phyloP scores from a whole-genome alignment of 2,113 vertebrate genomes.

The Garra rufa region DNA sequence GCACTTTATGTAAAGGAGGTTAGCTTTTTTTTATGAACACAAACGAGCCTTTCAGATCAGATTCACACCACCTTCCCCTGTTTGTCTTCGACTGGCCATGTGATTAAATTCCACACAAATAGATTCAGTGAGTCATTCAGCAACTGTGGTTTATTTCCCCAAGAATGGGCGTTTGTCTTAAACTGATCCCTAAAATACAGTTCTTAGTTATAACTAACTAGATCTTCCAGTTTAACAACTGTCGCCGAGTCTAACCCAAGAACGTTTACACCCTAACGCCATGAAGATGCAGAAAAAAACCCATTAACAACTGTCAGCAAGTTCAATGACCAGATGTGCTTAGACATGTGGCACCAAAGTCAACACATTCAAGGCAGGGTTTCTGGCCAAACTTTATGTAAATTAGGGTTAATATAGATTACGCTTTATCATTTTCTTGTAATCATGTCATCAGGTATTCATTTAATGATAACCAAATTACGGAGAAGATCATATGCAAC shows the following conservation, averaged over 20 bases:
- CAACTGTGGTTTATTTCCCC: conserved; percentile 11
- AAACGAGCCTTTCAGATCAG: conserved; percentile 3
- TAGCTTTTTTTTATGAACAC: background rate
- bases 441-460: background rate
- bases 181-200: background rate
- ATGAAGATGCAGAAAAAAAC: background rate
- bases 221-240: background rate
- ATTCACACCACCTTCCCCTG: background rate
- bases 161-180: background rate
- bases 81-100: conserved; percentile 15
- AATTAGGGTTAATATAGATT: no score
- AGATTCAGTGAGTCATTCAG: background rate
- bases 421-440: background rate
- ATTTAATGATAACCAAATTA: background rate
- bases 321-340: background rate
- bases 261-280: background rate
- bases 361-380: background rate
- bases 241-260: background rate
- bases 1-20: background rate
- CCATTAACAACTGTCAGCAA: background rate
- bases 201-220: background rate
- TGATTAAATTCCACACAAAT: conserved; percentile 30
- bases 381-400: no score
- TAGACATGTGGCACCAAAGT: background rate
- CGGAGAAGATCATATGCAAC: no score